These are phyloP conservation scores for Aurelia sp. DNA, from an alignment of 30 jellyfish, hydroid and myxozoan species.

Conservation along the genomic window DNA sequence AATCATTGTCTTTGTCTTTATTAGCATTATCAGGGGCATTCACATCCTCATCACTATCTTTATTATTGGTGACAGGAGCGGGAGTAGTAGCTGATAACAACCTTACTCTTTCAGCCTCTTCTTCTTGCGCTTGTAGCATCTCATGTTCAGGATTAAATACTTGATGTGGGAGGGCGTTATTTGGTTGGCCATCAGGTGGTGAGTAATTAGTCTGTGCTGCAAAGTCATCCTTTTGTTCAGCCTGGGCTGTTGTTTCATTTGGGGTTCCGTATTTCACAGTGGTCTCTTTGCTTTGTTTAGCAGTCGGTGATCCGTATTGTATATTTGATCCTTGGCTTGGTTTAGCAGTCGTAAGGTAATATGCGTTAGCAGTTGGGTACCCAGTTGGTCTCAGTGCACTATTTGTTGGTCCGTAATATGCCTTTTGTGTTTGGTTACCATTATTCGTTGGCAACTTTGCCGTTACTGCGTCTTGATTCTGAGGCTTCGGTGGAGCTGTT, in stretches of 20 bases:
- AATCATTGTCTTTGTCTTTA: slow-evolving; percentile 43
- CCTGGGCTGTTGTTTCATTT: slow-evolving; percentile 30
- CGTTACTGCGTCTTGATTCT: neutral
- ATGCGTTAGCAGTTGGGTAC: neutral
- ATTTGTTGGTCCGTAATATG: neutral
- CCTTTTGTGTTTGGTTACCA: neutral
- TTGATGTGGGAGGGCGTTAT: slow-evolving; percentile 50
- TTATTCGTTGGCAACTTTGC: slow-evolving; percentile 6
- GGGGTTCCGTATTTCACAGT: slow-evolving; percentile 13
- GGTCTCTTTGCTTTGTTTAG: neutral
- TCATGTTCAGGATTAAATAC: slow-evolving; percentile 66
- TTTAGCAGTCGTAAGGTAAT: neutral
- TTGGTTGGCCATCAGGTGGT: slow-evolving; percentile 5
- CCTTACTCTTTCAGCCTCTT: slow-evolving; percentile 56
- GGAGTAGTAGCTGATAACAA: slow-evolving; percentile 39
- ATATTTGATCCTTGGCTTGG: neutral
- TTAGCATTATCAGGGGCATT: slow-evolving; percentile 66
- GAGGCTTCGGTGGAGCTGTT: neutral
- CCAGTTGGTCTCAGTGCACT: neutral
- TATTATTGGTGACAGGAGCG: slow-evolving; percentile 60
- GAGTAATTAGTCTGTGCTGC: slow-evolving; percentile 8
- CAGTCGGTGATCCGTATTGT: slow-evolving; percentile 8
- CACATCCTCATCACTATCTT: slow-evolving; percentile 69
- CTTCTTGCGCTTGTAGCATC: slow-evolving; percentile 40
- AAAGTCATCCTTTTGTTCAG: slow-evolving; percentile 43